Percentiles rank a stretch among this genome's conserved stretches.
Evolutionary conservation across 2,888 invertebrate species (phyloP).

Genomic region (Petrolisthes cinctipes): DNA sequence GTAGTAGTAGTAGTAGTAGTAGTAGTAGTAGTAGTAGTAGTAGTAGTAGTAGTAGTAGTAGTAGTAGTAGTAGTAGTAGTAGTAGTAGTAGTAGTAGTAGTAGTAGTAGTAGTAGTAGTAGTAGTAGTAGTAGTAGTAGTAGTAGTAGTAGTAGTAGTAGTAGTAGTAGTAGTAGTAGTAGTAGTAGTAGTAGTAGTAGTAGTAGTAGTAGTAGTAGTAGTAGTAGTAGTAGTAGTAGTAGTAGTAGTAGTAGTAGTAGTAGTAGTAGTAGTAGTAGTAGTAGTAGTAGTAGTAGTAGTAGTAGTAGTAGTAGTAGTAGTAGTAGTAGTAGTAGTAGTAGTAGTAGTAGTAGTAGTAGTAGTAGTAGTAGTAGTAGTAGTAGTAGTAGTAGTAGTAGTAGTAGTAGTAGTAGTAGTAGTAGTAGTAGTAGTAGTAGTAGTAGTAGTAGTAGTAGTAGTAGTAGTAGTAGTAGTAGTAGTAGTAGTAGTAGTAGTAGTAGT

Average conservation of each 20-base stretch:
- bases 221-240: constrained; percentile 24
- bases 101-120: constrained; percentile 26
- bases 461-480: constrained; percentile 24
- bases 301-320: constrained; percentile 24
- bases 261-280: constrained; percentile 20
- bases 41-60: constrained; percentile 20
- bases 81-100: constrained; percentile 26
- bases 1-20: constrained; percentile 20
- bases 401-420: constrained; percentile 26
- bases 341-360: constrained; percentile 24
- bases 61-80: constrained; percentile 24
- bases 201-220: constrained; percentile 26
- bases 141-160: constrained; percentile 20
- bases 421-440: constrained; percentile 24
- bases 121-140: constrained; percentile 26
- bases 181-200: constrained; percentile 22
- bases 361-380: constrained; percentile 20
- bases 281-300: constrained; percentile 24
- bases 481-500: constrained; percentile 12
- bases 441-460: constrained; percentile 26
- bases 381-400: constrained; percentile 16
- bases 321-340: constrained; percentile 26
- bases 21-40: constrained; percentile 22
- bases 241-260: constrained; percentile 20
- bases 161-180: constrained; percentile 22